phyloP scores from a whole-genome alignment of 2,888 invertebrate genomes.

The Drosophila buzzatii region DNA sequence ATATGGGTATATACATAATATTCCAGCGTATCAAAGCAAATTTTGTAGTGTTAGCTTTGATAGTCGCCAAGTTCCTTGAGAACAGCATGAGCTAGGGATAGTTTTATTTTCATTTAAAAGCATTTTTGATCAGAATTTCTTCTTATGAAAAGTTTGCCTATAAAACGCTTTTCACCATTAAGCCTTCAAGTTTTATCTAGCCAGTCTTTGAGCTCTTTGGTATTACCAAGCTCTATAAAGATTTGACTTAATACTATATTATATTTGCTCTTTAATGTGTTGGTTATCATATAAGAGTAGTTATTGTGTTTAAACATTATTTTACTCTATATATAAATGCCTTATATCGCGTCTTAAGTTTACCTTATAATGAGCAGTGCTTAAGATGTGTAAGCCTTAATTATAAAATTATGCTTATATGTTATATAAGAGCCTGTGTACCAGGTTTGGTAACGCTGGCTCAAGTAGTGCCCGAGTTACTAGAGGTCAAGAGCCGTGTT shows the following conservation, averaged over 20 bases:
- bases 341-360: background rate
- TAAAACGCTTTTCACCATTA: background rate
- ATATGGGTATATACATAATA: no score
- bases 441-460: slow-evolving; percentile 7
- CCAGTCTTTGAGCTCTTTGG: background rate
- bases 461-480: slow-evolving; percentile 12
- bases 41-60: no score
- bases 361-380: background rate
- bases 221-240: background rate
- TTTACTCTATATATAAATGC: no score
- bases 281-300: no score
- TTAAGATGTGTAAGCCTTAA: background rate
- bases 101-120: no score
- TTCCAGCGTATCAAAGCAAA: no score
- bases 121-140: no score
- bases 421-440: background rate
- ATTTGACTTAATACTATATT: background rate
- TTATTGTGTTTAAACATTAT: no score
- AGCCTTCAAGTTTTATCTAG: background rate
- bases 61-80: no score
- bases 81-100: no score
- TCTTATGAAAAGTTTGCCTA: no score
- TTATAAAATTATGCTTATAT: background rate
- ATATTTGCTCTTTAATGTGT: no score
- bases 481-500: background rate